These are phyloP conservation scores for Dilophus febrilis DNA, from an alignment of 2,888 invertebrate species.

Conservation along the genomic window DNA sequence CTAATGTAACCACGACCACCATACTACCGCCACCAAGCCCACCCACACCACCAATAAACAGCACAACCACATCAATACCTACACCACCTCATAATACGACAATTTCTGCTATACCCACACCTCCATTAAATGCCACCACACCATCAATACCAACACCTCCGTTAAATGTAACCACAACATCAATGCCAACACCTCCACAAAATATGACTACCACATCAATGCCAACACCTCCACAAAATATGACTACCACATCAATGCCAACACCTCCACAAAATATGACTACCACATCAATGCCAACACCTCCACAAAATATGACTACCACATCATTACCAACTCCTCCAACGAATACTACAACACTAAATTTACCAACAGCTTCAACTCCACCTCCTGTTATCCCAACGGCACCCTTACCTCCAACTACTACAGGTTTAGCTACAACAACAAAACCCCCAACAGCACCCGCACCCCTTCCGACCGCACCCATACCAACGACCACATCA, in stretches of 20 bases:
- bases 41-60: not conserved
- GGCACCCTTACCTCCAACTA: not conserved
- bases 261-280: constrained; percentile 6
- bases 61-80: not conserved
- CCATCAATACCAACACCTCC: constrained; percentile 3
- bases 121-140: not conserved
- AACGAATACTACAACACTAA: not conserved
- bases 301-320: not conserved
- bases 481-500: constrained; percentile 6
- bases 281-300: constrained; percentile 2
- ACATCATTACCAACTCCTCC: not conserved
- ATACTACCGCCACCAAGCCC: not conserved
- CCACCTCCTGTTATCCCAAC: not conserved
- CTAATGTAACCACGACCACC: not conserved
- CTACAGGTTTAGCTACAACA: not conserved
- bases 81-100: not conserved
- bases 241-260: not conserved
- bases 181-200: not conserved
- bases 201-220: not conserved
- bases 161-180: not conserved
- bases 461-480: constrained; percentile 5
- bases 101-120: not conserved
- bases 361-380: constrained; percentile 10
- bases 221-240: not conserved
- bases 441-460: constrained; percentile 10